Evolutionary conservation across 2,888 invertebrate genomes (phyloP).

Genomic region (Tipula confusa): DNA sequence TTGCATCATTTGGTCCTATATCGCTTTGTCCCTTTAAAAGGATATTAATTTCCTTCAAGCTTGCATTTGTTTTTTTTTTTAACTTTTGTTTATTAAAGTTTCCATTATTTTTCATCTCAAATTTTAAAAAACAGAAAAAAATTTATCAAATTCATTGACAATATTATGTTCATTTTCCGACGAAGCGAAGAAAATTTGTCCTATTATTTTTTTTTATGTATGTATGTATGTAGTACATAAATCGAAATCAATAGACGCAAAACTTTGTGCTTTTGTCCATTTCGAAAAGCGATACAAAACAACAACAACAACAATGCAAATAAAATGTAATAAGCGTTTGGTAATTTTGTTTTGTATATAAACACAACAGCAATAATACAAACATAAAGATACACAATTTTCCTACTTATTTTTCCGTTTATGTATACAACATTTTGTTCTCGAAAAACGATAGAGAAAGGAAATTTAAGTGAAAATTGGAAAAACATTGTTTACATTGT

Average conservation of each 20-base stretch:
- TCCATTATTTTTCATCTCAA: neutral
- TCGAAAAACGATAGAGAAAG: neutral
- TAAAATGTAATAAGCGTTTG: constrained; percentile 20
- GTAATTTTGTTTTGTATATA: neutral
- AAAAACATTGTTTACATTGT: neutral
- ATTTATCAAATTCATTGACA: constrained; percentile 9
- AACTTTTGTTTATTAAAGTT: neutral
- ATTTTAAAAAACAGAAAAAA: too few relatives aligned
- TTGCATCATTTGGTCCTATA: too few relatives aligned
- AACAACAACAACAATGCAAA: neutral
- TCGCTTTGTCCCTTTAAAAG: too few relatives aligned
- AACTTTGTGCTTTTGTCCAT: neutral
- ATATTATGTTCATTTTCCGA: neutral
- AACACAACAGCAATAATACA: neutral
- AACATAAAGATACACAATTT: neutral
- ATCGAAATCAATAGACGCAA: constrained; percentile 3
- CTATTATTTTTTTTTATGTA: neutral
- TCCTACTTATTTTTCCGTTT: neutral
- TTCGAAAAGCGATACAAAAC: neutral
- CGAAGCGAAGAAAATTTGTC: neutral
- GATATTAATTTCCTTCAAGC: constrained; percentile 3
- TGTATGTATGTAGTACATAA: neutral
- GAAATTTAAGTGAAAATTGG: neutral
- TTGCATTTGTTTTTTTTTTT: neutral
- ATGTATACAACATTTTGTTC: too few relatives aligned